Base-by-base conservation (phyloP, 2,113 vertebrate genomes). In the Harpagus bidentatus region DNA sequence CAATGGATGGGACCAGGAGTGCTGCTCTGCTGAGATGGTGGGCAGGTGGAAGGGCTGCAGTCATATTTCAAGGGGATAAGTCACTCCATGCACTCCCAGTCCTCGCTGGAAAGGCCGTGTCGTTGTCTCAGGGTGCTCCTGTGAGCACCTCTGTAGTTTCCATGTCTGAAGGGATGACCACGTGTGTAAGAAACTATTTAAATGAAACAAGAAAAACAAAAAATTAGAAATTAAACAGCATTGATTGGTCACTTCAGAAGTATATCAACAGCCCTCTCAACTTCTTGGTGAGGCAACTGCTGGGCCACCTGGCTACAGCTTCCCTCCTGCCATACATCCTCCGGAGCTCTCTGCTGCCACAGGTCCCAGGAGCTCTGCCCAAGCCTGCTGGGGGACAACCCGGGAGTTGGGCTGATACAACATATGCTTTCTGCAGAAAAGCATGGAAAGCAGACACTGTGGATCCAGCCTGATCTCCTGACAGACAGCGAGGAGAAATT, bases 91-190 rank as follows among this genome's bases (percentile, higher is more conserved):
- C 11, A 26, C 62, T 88, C 47, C 55, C 5, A n/a, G 1, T 70
- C 28, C 20, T 36, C 4, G 2, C 29, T 36, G 62, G n/a, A 72
- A 77, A 42, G 34, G 31, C 31, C 0, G 0, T 34, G 10, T 10
- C 38, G 2, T 4, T 55, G 73, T 40, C 48, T 19, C 25, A 25
- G 23, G 0, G 0, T 81, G 23, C 34, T 71, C 26, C 86, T 69
- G 29, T 23, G 48, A 47, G n/a, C 43, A 61, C 7, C n/a, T 77
- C 65, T 58, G 23, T 11, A 28, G 21, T 25, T 90, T 79, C 62
- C 6, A 4, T 7, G 4, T 48, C 31, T 48, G 40, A 66, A 47
- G 43, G 8, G 25, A 18, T 42, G 43, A 43, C 32, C 53, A 42
- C 1, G 2, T 18, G 13, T 10, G 4, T 42, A 55, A 79, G 74